Percentiles rank a stretch among this genome's conserved stretches.
Conservation (phyloP, 2,888 invertebrate species). For the Nomada ferruginata region DNA sequence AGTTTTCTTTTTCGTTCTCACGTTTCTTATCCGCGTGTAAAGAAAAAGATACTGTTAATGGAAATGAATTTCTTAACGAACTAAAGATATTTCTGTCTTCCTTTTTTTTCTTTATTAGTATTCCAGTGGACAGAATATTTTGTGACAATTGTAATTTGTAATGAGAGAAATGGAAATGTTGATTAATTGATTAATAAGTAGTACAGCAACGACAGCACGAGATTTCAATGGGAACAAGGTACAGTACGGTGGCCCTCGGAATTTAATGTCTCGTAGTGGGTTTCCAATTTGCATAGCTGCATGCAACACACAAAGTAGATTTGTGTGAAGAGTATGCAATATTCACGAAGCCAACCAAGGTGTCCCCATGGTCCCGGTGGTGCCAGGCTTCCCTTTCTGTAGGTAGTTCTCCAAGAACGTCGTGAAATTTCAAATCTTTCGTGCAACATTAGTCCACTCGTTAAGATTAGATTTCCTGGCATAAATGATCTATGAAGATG, state of each 20-base stretch:
- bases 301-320: neutral
- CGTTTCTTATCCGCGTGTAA: neutral
- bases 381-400: neutral
- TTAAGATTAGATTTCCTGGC: neutral
- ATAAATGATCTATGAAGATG: neutral
- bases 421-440: neutral
- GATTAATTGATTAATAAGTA: neutral
- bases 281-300: constrained; percentile 8
- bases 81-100: too few relatives aligned
- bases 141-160: too few relatives aligned
- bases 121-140: too few relatives aligned
- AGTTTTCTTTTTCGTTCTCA: neutral
- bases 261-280: constrained; percentile 3
- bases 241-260: neutral
- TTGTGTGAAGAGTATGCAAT: constrained; percentile 3
- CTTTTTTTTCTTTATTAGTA: too few relatives aligned
- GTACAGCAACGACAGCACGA: neutral
- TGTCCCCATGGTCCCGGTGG: neutral
- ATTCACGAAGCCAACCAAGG: constrained; percentile 12
- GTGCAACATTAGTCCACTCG: too few relatives aligned
- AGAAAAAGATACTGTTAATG: too few relatives aligned
- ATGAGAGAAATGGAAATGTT: neutral
- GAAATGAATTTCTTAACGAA: too few relatives aligned
- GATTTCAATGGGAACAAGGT: neutral
- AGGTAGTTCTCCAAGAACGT: neutral